Evolutionary conservation across 2,888 invertebrate species (phyloP).

Genomic region (Hipparchia sbordonii): DNA sequence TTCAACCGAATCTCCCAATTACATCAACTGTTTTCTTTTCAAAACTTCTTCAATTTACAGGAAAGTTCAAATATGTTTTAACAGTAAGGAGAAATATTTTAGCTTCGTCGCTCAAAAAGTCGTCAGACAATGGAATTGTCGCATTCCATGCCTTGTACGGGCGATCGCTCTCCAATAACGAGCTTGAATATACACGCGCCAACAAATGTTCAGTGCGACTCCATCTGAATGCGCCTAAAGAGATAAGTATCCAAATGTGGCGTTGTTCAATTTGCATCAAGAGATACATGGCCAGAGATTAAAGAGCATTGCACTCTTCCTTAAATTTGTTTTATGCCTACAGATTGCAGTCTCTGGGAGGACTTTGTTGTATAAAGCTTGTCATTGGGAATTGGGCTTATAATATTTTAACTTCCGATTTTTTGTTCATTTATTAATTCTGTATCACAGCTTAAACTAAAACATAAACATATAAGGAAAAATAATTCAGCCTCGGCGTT

Average conservation of each 20-base stretch:
- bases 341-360: conserved; percentile 30
- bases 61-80: conserved; percentile 12
- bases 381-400: too few relatives aligned
- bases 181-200: conserved; percentile 51
- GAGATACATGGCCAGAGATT: conserved; percentile 46
- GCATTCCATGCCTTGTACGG: conserved; percentile 47
- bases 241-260: conserved; percentile 56
- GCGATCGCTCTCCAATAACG: conserved; percentile 43
- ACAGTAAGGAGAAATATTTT: conserved; percentile 19
- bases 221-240: conserved; percentile 28
- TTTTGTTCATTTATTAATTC: too few relatives aligned
- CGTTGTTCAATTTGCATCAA: conserved; percentile 63
- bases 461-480: too few relatives aligned
- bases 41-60: conserved; percentile 5
- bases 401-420: too few relatives aligned
- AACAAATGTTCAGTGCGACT: conserved; percentile 50
- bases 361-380: background rate
- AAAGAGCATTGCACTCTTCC: background rate
- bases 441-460: too few relatives aligned
- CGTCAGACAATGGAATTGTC: conserved; percentile 40
- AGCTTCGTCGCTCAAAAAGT: conserved; percentile 26
- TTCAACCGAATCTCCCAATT: background rate
- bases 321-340: conserved; percentile 18
- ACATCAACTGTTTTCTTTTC: background rate
- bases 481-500: too few relatives aligned